Base-by-base conservation (phyloP, 2,113 vertebrate species). In the Rafetus swinhoei region DNA sequence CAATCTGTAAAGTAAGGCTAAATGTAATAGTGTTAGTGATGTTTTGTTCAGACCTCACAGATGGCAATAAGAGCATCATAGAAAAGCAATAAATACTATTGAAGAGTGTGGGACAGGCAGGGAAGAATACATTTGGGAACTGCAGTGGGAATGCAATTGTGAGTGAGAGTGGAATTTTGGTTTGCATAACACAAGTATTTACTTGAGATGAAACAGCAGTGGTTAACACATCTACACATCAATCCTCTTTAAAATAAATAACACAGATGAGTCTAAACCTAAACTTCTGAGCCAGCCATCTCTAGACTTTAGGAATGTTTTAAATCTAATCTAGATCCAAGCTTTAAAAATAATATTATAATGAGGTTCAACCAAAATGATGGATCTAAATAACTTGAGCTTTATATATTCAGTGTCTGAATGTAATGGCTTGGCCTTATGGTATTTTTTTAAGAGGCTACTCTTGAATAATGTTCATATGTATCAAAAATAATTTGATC, bases 371-470 rank as follows among this genome's bases (percentile, higher is more conserved):
- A 13, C 29, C 7, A 60, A 83, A 56, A 79, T 9, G 39, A 79
- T 86, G 50, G 11, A 0, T 0, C 39, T 79, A 59, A 86, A 65
- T 56, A 54, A 0, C 0, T 45, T 85, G 39, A 7, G 84, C n/a
- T 90, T 90, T 39, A 89, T 79, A 60, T 39, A 25, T 60, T 81
- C 45, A 83, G 88, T 81, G 8, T 27, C 74, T 50, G 74, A 50
- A 82, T 85, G 32, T 32, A 91, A 53, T 25, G 86, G 22, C 39
- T 25, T 77, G 39, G 39, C 35, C 45, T 22, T 27, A 77, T 15
- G 11, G 11, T 77, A 81, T 54, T 7, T 81, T 56, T 76, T 60
- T 53, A 81, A 59, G 35, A 72, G 50, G 5, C 74, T 89, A 21
- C n/a, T 57, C 8, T 1, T 24, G 3, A 21, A 6, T n/a, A n/a